phyloP scores from a whole-genome alignment of 2,797 vertebrate species.

The Glossophaga mutica region DNA sequence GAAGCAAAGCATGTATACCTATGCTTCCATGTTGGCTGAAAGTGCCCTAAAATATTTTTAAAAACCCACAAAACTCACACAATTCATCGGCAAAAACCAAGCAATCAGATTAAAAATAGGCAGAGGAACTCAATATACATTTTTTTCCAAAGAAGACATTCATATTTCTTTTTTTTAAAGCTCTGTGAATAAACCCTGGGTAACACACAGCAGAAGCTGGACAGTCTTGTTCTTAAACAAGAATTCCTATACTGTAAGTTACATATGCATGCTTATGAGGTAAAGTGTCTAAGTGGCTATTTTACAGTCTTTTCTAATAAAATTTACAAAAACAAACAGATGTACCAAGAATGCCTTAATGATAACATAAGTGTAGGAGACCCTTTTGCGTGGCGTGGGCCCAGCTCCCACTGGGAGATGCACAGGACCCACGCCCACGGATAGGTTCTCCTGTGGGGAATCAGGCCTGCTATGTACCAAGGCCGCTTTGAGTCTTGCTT shows the following conservation, averaged over 20 bases:
- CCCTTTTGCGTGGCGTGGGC: too few relatives aligned
- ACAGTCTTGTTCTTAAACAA: constrained; percentile 85
- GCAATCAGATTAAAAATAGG: not conserved
- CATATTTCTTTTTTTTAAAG: not conserved
- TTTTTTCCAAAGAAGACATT: not conserved
- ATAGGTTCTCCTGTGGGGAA: too few relatives aligned
- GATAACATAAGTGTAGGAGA: not conserved
- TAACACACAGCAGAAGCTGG: constrained; percentile 87
- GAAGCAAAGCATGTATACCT: too few relatives aligned
- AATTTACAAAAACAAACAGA: constrained; percentile 84
- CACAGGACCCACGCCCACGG: too few relatives aligned
- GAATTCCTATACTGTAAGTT: constrained; percentile 86
- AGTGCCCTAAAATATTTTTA: too few relatives aligned
- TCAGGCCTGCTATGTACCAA: too few relatives aligned
- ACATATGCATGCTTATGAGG: constrained; percentile 89
- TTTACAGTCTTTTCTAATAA: constrained; percentile 86
- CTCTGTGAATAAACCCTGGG: constrained; percentile 85
- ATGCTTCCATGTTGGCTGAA: too few relatives aligned
- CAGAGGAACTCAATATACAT: not conserved
- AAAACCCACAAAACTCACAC: not conserved
- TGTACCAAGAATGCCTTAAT: constrained; percentile 73
- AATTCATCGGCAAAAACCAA: not conserved
- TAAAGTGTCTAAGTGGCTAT: constrained; percentile 90
- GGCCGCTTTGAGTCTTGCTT: too few relatives aligned
- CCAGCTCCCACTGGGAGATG: too few relatives aligned